These are phyloP conservation scores for Megaptera novaeangliae DNA, from an alignment of 2,113 vertebrate genomes.

Conservation along the genomic window DNA sequence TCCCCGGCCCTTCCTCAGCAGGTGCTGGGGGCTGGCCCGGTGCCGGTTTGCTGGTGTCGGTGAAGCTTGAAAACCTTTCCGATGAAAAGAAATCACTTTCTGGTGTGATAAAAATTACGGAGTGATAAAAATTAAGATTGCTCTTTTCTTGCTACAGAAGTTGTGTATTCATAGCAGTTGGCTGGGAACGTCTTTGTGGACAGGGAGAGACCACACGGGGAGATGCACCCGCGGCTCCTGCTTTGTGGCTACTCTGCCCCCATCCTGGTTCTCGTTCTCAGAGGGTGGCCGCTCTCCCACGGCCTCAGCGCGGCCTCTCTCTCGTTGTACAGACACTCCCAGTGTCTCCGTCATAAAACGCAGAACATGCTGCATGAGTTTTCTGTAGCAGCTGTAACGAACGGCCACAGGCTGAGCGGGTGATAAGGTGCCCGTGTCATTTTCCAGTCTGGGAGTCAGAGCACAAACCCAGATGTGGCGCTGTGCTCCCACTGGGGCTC, in stretches of 20 bases:
- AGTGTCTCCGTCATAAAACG: no score
- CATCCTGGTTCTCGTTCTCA: neutral
- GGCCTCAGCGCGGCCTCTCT: no score
- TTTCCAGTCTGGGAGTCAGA: no score
- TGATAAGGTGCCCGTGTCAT: no score
- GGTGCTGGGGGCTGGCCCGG: neutral
- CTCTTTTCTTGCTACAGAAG: neutral
- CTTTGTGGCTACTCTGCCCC: neutral
- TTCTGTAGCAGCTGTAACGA: no score
- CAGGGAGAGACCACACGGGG: neutral
- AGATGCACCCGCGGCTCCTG: accelerated
- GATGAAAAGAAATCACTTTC: accelerated
- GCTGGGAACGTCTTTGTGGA: accelerated
- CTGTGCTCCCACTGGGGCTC: no score
- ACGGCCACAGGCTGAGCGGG: no score
- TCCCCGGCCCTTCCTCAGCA: neutral
- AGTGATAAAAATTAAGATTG: accelerated
- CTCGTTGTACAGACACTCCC: no score
- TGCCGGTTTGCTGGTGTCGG: accelerated
- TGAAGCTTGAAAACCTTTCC: neutral
- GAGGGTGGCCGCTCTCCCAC: no score
- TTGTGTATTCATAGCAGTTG: neutral
- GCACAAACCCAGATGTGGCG: no score
- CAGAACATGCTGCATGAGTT: accelerated
- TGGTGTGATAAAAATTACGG: accelerated